Conservation (phyloP, 1,140 invertebrate genomes). For the Reticulitermes speratus region DNA sequence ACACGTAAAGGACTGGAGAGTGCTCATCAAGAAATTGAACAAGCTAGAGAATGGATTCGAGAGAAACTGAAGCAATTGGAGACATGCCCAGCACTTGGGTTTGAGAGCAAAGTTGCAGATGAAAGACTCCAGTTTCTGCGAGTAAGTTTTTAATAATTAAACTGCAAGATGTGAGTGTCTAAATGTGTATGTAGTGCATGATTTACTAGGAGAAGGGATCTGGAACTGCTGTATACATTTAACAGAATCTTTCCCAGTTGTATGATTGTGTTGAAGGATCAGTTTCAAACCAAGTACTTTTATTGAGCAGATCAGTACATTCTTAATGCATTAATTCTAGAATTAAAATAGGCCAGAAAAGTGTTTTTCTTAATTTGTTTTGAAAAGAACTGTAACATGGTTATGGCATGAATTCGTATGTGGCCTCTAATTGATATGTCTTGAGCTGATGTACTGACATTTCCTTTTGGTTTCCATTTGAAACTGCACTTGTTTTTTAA, state of each 20-base stretch:
- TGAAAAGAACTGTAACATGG: no score
- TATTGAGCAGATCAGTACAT: no score
- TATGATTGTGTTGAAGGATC: no score
- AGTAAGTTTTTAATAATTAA: constrained; percentile 41
- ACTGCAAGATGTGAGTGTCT: background rate
- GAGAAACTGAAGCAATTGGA: constrained; percentile 69
- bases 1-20: constrained; percentile 77
- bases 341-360: no score
- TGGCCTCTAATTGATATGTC: no score
- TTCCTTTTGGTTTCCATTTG: no score
- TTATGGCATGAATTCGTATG: no score
- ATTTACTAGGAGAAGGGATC: background rate
- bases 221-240: background rate
- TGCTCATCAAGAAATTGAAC: constrained; percentile 69
- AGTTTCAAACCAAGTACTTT: no score
- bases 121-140: constrained; percentile 69
- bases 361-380: no score
- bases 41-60: constrained; percentile 77
- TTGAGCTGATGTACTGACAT: no score
- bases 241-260: background rate
- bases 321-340: no score
- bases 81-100: constrained; percentile 66
- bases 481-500: no score
- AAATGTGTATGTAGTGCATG: background rate
- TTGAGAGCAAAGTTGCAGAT: constrained; percentile 71